Base-by-base conservation (phyloP, 2,113 vertebrate genomes). In the Polyodon spathula region DNA sequence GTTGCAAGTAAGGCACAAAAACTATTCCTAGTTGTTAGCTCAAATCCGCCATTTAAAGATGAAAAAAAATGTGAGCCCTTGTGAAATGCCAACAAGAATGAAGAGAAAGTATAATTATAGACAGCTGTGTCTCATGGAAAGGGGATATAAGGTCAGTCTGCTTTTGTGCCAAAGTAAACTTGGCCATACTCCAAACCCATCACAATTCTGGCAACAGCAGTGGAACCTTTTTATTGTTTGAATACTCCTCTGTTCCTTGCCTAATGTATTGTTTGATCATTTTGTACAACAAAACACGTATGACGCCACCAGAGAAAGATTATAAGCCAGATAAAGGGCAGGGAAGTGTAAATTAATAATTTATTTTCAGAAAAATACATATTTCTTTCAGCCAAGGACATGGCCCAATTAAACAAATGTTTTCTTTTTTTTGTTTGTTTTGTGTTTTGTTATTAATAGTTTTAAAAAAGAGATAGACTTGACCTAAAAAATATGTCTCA, bases 141-240 rank as follows among this genome's bases (percentile, higher is more conserved):
- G 43, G 61, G 42, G 54, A 63, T 38, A 12, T 17, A 40, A 56
- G 62, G 54, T 57, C 54, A 37, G 27, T 54, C 17, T 16, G 54
- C 50, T 41, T 6, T 9, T 57, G 44, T 56, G 37, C 43, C 48
- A 50, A 57, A 63, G 62, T 58, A 51, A 52, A 57, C 44, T 48
- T 63, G 54, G 43, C 53, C 11, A 5, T 38, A 15, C 38, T 63
- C 62, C 62, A 57, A 55, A 12, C n/a, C 37, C 44, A n/a, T 56
- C 37, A 39, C 41, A 46, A 14, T 12, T 12, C 59, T 15, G 6
- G 15, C 27, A 51, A 51, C 16, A 10, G 11, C 52, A 16, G 6
- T 52, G 53, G 37, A 27, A 40, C 61, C 61, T 55, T 37, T 37
- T 42, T 42, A 39, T 62, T 56, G 52, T 62, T 48, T 62, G 37